phyloP scores from a whole-genome alignment of 2,113 vertebrate species.

The Tyto alba region DNA sequence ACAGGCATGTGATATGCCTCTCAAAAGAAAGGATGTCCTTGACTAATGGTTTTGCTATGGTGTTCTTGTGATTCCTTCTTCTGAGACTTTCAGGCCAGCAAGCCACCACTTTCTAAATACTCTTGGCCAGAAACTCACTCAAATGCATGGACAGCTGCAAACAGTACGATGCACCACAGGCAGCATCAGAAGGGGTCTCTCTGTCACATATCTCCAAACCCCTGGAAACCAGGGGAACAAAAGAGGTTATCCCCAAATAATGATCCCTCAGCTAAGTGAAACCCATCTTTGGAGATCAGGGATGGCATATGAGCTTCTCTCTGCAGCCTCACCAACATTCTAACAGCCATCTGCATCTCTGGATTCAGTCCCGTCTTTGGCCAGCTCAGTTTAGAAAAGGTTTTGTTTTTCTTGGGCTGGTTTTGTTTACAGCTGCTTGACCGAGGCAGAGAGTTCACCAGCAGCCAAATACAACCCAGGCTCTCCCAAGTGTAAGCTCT shows the following conservation, averaged over 20 bases:
- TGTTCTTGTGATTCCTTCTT: not conserved
- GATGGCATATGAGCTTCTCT: not conserved
- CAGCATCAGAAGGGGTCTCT: not conserved
- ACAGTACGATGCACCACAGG: not conserved
- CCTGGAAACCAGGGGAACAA: not conserved
- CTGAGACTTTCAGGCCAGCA: not conserved
- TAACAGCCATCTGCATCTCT: constrained; percentile 15
- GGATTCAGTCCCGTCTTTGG: not conserved
- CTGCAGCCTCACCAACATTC: not conserved
- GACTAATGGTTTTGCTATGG: not conserved
- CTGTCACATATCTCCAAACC: not conserved
- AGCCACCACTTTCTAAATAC: not conserved
- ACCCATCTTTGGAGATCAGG: not conserved
- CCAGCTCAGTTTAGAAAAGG: constrained; percentile 15
- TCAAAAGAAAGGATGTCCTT: not conserved
- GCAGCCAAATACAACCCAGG: constrained; percentile 27
- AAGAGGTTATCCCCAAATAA: not conserved
- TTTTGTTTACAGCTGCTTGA: constrained; percentile 20
- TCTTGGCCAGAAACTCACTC: not conserved
- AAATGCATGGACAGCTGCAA: not conserved
- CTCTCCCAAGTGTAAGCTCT: constrained; percentile 21
- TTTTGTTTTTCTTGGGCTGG: constrained; percentile 56
- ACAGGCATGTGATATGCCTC: not conserved
- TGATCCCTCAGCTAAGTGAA: not conserved
- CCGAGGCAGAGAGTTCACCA: constrained; percentile 41